These are phyloP conservation scores for Steromphala cineraria DNA, from an alignment of 2,888 invertebrate genomes.

Conservation along the genomic window DNA sequence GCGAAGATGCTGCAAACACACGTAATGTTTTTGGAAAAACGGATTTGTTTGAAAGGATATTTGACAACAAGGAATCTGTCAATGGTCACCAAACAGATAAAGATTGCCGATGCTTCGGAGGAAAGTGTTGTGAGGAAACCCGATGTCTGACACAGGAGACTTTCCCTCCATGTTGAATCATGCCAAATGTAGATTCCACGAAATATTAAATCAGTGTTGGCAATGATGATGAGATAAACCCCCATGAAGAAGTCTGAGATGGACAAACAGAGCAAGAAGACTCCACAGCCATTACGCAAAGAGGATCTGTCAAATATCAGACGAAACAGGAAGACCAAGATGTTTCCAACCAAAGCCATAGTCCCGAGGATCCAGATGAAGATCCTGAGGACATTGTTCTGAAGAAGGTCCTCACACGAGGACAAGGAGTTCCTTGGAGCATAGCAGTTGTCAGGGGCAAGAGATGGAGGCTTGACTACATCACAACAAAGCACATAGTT, in stretches of 20 bases:
- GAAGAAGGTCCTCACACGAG: slow-evolving; percentile 49
- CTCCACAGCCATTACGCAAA: slow-evolving; percentile 17
- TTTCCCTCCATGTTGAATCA: slow-evolving; percentile 48
- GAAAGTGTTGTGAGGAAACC: slow-evolving; percentile 70
- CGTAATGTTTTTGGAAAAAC: slow-evolving; percentile 50
- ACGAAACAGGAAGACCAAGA: slow-evolving; percentile 35
- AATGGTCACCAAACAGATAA: slow-evolving; percentile 80
- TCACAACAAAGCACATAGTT: slow-evolving; percentile 7
- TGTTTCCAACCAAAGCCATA: slow-evolving; percentile 45
- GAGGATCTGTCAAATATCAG: slow-evolving; percentile 46
- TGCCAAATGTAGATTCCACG: slow-evolving; percentile 49
- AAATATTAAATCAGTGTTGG: slow-evolving; percentile 46
- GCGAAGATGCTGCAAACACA: slow-evolving; percentile 42
- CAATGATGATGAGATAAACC: slow-evolving; percentile 48
- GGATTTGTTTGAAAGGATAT: slow-evolving; percentile 76
- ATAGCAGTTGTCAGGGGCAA: neutral
- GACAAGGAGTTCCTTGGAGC: slow-evolving; percentile 38
- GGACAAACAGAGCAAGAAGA: slow-evolving; percentile 45
- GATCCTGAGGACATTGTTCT: slow-evolving; percentile 35
- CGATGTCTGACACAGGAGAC: slow-evolving; percentile 48
- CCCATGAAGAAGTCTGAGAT: slow-evolving; percentile 55
- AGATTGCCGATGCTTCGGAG: slow-evolving; percentile 80
- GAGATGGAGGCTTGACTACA: neutral
- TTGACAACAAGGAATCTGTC: slow-evolving; percentile 81
- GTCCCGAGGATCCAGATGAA: slow-evolving; percentile 48